These are phyloP conservation scores for Aphodius granarius DNA, from an alignment of 2,888 invertebrate species.

Conservation along the genomic window DNA sequence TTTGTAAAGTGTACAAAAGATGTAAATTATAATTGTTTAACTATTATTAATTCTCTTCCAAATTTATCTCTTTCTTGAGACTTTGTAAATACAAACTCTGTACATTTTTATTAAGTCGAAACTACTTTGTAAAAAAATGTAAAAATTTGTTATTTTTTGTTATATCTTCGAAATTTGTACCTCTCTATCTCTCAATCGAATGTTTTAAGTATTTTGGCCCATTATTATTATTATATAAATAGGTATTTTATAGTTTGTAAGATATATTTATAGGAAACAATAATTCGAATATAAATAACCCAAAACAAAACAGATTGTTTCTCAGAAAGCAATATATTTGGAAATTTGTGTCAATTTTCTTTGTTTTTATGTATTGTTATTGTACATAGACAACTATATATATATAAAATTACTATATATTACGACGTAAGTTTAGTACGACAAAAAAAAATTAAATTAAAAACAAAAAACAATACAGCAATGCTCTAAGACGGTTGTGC, in stretches of 20 bases:
- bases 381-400: slow-evolving; percentile 32
- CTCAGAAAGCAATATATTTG: slow-evolving; percentile 33
- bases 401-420: slow-evolving; percentile 12
- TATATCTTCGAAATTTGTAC: neutral
- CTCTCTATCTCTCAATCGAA: neutral
- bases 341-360: slow-evolving; percentile 34
- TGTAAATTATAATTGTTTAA: neutral
- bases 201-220: neutral
- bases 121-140: slow-evolving; percentile 23
- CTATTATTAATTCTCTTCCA: neutral
- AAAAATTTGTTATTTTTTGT: slow-evolving; percentile 1
- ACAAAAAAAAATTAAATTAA: neutral
- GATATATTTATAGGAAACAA: neutral
- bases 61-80: neutral
- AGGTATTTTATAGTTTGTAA: slow-evolving; percentile 2
- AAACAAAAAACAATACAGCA: slow-evolving; percentile 14
- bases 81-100: neutral
- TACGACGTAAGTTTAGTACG: neutral
- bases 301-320: slow-evolving; percentile 30
- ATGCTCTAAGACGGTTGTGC: slow-evolving; percentile 37
- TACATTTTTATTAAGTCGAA: slow-evolving; percentile 22
- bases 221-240: no score
- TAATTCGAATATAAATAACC: neutral
- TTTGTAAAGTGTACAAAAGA: neutral
- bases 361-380: slow-evolving; percentile 12